A percentile compares a stretch with the other conserved stretches of the same genome.
phyloP scores from a whole-genome alignment of 2,888 invertebrate genomes.

The Heteromyza rotundicornis region DNA sequence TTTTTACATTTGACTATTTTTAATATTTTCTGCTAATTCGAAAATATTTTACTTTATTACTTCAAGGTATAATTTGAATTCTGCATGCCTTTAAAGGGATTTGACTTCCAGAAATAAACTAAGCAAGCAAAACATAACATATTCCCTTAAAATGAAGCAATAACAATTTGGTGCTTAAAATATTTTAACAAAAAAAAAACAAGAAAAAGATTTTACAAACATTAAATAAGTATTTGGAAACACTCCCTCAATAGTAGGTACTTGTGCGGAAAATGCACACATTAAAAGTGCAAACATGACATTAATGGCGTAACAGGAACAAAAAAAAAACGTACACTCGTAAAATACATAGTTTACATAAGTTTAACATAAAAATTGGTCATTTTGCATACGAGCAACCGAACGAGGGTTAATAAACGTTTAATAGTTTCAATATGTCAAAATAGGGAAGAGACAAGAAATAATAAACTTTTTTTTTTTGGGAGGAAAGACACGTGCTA shows the following conservation, averaged over 20 bases:
- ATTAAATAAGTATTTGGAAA: no score
- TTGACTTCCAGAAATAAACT: no score
- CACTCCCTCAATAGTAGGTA: no score
- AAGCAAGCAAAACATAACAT: no score
- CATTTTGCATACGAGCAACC: not conserved
- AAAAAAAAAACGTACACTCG: not conserved
- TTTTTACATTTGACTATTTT: no score
- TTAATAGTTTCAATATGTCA: constrained; percentile 61
- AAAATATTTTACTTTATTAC: no score
- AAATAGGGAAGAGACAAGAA: not conserved
- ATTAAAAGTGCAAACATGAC: not conserved
- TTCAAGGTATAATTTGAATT: no score
- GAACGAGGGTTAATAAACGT: constrained; percentile 46
- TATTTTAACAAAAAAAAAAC: not conserved
- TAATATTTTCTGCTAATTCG: no score
- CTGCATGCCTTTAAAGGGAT: no score
- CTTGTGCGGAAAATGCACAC: not conserved
- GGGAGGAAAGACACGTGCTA: not conserved
- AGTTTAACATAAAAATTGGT: not conserved
- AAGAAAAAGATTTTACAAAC: no score
- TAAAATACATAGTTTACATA: constrained; percentile 4
- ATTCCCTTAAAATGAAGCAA: not conserved
- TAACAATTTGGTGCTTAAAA: constrained; percentile 1
- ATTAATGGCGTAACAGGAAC: no score
- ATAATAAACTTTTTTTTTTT: not conserved